Percentiles rank a stretch among this genome's conserved stretches.
phyloP scores from a whole-genome alignment of 2,113 vertebrate genomes.

The Nothocercus julius region DNA sequence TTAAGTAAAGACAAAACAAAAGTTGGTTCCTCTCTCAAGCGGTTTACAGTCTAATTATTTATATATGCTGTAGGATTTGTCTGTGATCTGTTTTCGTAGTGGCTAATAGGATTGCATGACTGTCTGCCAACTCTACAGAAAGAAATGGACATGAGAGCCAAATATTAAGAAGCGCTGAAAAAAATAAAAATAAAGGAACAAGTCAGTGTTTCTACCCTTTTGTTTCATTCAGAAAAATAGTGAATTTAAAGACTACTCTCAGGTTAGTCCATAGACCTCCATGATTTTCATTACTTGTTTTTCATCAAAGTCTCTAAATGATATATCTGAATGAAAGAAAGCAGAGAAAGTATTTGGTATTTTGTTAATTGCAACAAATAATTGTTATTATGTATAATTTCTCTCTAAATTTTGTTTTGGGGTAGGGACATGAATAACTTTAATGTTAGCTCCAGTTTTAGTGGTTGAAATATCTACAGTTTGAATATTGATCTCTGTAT shows the following conservation, averaged over 20 bases:
- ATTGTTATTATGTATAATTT: not conserved
- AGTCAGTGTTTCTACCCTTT: not conserved
- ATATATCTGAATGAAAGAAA: not conserved
- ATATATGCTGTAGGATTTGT: not conserved
- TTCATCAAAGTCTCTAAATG: not conserved
- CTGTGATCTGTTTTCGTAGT: not conserved
- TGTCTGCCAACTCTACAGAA: not conserved
- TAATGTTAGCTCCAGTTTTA: not conserved
- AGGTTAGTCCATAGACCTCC: not conserved
- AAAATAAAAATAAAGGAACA: not conserved
- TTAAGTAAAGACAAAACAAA: not conserved
- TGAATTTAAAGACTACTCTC: not conserved
- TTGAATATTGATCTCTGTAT: not conserved
- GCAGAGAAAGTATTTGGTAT: not conserved
- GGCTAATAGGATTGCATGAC: not conserved
- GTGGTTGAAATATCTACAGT: not conserved
- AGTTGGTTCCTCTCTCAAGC: not conserved
- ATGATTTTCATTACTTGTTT: not conserved
- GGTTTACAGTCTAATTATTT: not conserved
- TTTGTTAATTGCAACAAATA: not conserved
- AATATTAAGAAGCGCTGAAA: not conserved
- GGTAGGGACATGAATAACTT: not conserved
- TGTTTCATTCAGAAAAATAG: not conserved
- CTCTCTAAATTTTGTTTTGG: not conserved
- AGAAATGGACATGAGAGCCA: rapidly evolving